Conservation (phyloP, 2,797 vertebrate genomes). For the Sebastes reedi region DNA sequence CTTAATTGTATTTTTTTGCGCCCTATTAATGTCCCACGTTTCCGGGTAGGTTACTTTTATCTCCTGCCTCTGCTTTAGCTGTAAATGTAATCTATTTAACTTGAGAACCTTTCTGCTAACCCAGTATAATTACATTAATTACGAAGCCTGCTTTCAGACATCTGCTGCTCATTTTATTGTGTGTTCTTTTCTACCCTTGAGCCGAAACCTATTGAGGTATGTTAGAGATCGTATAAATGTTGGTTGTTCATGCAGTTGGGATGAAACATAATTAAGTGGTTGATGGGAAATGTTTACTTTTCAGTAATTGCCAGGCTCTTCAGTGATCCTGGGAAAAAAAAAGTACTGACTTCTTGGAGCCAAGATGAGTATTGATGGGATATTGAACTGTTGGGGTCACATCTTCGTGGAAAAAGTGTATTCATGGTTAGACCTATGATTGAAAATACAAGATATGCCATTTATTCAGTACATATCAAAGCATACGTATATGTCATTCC, state of each 20-base stretch:
- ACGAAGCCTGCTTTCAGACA: constrained; percentile 14
- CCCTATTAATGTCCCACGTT: constrained; percentile 30
- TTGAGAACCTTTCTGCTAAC: constrained; percentile 4
- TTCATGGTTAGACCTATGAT: neutral
- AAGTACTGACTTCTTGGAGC: neutral
- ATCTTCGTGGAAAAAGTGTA: neutral
- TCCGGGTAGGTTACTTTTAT: constrained; percentile 28
- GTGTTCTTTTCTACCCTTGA: neutral
- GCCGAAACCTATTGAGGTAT: neutral
- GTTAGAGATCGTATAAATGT: neutral
- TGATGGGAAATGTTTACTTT: neutral
- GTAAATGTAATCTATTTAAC: constrained; percentile 35
- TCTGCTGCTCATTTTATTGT: constrained; percentile 19
- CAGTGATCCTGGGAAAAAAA: neutral
- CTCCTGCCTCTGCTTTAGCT: constrained; percentile 8
- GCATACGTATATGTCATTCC: neutral
- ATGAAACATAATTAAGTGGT: neutral
- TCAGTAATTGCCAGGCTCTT: neutral
- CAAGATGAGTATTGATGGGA: neutral
- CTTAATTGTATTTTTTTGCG: constrained; percentile 24
- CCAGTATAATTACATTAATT: constrained; percentile 21
- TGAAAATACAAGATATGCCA: neutral
- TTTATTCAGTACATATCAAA: neutral
- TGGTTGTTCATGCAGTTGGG: neutral
- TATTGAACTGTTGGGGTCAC: neutral